These are phyloP conservation scores for Brachionus sp. DNA, from an alignment of 1,140 invertebrate genomes.

Conservation along the genomic window DNA sequence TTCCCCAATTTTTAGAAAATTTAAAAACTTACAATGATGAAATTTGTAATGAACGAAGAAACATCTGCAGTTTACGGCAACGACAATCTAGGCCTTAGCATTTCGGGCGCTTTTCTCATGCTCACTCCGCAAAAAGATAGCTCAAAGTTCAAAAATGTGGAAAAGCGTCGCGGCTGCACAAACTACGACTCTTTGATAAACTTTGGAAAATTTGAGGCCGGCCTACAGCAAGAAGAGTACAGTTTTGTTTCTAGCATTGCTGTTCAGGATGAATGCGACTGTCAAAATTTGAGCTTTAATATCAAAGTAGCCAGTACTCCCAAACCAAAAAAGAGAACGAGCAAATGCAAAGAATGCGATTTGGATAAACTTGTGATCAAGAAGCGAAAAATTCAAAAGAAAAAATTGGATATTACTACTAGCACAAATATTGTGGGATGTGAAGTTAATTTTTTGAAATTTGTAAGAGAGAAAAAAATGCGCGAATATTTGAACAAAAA, in stretches of 20 bases:
- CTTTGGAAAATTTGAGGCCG: not conserved
- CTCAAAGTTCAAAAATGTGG: not conserved
- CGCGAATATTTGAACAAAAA: not conserved
- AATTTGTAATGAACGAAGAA: not conserved
- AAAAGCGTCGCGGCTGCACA: not conserved
- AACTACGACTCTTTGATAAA: not conserved
- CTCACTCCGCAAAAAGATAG: constrained; percentile 3
- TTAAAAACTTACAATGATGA: not conserved
- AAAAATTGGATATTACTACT: not conserved
- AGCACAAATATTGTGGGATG: not conserved
- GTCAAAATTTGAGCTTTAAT: constrained; percentile 11
- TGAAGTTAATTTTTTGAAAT: not conserved
- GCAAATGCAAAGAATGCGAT: constrained; percentile 2
- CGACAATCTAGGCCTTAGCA: not conserved
- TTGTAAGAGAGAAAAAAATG: not conserved
- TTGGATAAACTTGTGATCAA: not conserved
- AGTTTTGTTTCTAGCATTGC: constrained; percentile 12
- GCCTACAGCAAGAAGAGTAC: not conserved
- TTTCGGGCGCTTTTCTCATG: constrained; percentile 14
- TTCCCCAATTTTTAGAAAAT: not conserved
- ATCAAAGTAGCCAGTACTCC: constrained; percentile 16
- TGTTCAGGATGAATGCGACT: not conserved
- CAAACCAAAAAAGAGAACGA: not conserved
- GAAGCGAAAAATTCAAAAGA: not conserved
- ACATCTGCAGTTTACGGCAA: not conserved